These are phyloP conservation scores for Amyelois transitella DNA, from an alignment of 1,140 invertebrate genomes.

Conservation along the genomic window DNA sequence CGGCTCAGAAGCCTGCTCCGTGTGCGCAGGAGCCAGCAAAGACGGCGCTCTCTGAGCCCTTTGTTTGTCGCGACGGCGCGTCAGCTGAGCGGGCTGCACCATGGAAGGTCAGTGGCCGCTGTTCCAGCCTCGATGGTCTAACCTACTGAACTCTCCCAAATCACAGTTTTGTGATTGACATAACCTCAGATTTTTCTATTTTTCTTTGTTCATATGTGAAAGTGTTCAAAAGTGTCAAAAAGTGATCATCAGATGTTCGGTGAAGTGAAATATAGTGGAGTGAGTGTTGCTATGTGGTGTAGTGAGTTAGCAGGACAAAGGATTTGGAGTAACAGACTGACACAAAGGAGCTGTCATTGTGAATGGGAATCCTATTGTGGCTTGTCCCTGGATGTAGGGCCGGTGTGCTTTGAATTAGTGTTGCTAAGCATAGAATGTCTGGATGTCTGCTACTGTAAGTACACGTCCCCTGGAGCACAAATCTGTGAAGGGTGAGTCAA, in stretches of 20 bases:
- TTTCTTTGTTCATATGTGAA: slow-evolving; percentile 9
- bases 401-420: neutral
- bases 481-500: neutral
- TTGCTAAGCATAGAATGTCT: neutral
- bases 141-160: slow-evolving; percentile 19
- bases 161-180: slow-evolving; percentile 9
- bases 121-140: slow-evolving; percentile 41
- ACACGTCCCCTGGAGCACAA: too few relatives aligned
- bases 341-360: slow-evolving; percentile 6
- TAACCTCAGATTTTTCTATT: slow-evolving; percentile 3
- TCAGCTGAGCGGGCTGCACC: slow-evolving; percentile 40
- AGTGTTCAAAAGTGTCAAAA: slow-evolving; percentile 1
- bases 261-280: neutral
- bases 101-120: slow-evolving; percentile 59
- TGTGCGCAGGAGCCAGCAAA: neutral
- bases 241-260: neutral
- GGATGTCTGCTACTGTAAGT: neutral
- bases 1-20: slow-evolving; percentile 3
- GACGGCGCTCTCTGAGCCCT: slow-evolving; percentile 1
- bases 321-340: neutral
- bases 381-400: neutral
- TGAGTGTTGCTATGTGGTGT: slow-evolving; percentile 1
- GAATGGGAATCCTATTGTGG: neutral
- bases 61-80: slow-evolving; percentile 25
- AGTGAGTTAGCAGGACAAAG: slow-evolving; percentile 3